Evolutionary conservation across 2,888 invertebrate species (phyloP).

Genomic region (Tuberolachnus salignus): DNA sequence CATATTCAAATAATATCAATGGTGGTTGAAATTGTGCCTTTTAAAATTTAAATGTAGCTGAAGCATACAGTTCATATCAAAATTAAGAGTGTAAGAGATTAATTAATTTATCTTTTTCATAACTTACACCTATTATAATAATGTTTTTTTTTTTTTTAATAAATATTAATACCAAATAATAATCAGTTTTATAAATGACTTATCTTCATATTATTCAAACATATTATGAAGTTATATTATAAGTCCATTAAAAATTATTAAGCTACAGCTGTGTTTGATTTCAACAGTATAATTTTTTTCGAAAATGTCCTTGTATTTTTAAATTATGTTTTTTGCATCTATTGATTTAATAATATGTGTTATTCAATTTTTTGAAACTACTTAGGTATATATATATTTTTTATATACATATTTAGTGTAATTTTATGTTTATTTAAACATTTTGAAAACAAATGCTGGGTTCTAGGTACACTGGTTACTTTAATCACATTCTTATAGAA

Average conservation of each 20-base stretch:
- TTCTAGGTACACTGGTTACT: background rate
- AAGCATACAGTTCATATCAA: too few species aligned
- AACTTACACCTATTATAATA: too few species aligned
- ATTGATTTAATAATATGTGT: background rate
- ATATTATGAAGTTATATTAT: background rate
- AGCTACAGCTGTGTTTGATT: conserved; percentile 8
- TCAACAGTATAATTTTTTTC: background rate
- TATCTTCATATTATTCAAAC: background rate
- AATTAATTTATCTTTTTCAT: too few species aligned
- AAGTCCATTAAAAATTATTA: background rate
- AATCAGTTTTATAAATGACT: background rate
- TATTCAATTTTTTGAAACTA: background rate
- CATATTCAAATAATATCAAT: too few species aligned
- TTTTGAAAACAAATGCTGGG: too few species aligned
- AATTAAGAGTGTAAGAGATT: too few species aligned
- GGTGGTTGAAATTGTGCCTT: too few species aligned
- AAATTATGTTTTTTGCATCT: background rate
- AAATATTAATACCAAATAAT: too few species aligned
- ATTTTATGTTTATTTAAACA: background rate
- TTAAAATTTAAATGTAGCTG: too few species aligned
- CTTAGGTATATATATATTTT: background rate
- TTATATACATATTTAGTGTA: background rate
- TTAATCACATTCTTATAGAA: background rate
- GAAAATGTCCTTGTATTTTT: background rate
- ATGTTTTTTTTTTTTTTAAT: too few species aligned